Evolutionary conservation across 1,140 invertebrate species (phyloP).

Genomic region (Pectinophora gossypiella): DNA sequence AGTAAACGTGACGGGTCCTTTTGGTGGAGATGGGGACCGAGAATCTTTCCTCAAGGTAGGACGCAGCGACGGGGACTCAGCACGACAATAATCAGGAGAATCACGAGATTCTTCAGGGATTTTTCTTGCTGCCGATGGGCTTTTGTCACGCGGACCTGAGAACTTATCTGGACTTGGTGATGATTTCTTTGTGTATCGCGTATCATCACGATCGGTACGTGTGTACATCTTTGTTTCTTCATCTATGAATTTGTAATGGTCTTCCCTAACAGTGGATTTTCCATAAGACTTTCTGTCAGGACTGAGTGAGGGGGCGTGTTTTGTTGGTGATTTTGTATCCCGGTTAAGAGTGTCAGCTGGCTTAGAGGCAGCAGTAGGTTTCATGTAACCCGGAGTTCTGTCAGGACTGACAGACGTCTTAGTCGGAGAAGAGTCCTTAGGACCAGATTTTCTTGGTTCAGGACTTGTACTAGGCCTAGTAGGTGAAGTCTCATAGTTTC

Average conservation of each 20-base stretch:
- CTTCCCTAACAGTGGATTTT: slow-evolving; percentile 31
- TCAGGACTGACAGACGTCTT: slow-evolving; percentile 22
- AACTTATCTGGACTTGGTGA: not conserved
- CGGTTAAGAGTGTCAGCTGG: slow-evolving; percentile 12
- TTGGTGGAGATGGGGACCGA: slow-evolving; percentile 21
- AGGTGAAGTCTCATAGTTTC: not conserved
- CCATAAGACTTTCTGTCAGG: slow-evolving; percentile 18
- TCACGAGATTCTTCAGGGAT: slow-evolving; percentile 14
- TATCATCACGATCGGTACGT: slow-evolving; percentile 19
- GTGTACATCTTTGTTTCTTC: slow-evolving; percentile 59
- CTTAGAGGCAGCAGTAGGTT: slow-evolving; percentile 34
- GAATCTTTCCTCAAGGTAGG: slow-evolving; percentile 13
- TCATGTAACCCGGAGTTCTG: slow-evolving; percentile 44
- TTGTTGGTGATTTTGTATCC: slow-evolving; percentile 4
- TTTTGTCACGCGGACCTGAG: slow-evolving; percentile 8
- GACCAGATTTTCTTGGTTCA: not conserved
- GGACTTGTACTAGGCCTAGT: not conserved
- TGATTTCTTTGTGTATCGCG: not conserved
- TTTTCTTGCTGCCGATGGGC: slow-evolving; percentile 19
- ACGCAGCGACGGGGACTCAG: slow-evolving; percentile 7
- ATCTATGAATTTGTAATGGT: slow-evolving; percentile 53
- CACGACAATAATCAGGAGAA: slow-evolving; percentile 7
- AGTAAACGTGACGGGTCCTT: slow-evolving; percentile 19
- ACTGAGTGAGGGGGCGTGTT: slow-evolving; percentile 10
- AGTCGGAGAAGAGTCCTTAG: slow-evolving; percentile 1